Conservation (phyloP, 2,888 invertebrate genomes). For the Molanna angustata region DNA sequence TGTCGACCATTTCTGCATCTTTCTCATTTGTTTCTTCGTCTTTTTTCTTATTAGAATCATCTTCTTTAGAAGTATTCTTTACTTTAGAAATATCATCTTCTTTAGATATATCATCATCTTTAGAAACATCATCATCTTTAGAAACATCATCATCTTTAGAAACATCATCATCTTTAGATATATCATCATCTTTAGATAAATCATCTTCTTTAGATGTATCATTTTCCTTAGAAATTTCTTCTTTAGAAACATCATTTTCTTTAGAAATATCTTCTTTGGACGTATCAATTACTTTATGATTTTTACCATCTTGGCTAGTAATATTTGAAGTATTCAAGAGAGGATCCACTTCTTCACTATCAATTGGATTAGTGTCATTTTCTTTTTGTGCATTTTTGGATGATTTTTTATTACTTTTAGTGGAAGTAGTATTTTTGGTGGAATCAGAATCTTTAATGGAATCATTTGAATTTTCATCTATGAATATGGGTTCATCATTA, state of each 20-base stretch:
- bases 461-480: constrained; percentile 53
- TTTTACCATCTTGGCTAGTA: not conserved
- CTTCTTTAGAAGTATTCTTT: constrained; percentile 11
- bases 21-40: constrained; percentile 15
- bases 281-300: not conserved
- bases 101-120: constrained; percentile 18
- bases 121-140: constrained; percentile 19
- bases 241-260: not conserved
- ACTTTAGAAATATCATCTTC: constrained; percentile 19
- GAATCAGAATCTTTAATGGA: constrained; percentile 36
- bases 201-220: not conserved
- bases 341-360: not conserved
- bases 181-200: constrained; percentile 3
- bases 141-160: constrained; percentile 17
- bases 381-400: constrained; percentile 1
- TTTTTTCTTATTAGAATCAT: constrained; percentile 19
- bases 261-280: constrained; percentile 8
- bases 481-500: constrained; percentile 51
- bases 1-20: constrained; percentile 2
- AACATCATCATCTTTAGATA: constrained; percentile 9
- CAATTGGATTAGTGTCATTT: not conserved
- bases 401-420: too few relatives aligned
- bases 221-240: not conserved
- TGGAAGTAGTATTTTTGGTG: too few relatives aligned
- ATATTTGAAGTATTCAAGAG: too few relatives aligned